Evolutionary conservation across 2,113 vertebrate genomes (phyloP).

Genomic region (Onychostruthus taczanowskii): DNA sequence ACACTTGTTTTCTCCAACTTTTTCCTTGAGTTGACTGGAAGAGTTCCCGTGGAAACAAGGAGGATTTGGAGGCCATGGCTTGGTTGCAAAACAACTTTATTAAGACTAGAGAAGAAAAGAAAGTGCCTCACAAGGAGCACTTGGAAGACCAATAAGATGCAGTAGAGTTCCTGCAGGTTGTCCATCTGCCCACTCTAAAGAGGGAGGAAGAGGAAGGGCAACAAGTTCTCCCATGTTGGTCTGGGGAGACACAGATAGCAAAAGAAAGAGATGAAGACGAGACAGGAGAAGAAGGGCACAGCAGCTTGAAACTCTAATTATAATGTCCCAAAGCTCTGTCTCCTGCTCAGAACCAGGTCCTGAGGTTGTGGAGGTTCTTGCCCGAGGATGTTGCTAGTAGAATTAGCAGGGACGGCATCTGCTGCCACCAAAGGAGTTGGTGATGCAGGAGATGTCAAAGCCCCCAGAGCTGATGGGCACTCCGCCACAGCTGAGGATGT

Average conservation of each 20-base stretch:
- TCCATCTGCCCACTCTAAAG: background rate
- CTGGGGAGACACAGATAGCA: rapidly evolving
- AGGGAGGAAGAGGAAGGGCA: background rate
- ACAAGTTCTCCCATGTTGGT: background rate
- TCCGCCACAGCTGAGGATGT: too few species aligned
- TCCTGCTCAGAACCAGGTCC: background rate
- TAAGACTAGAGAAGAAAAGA: background rate
- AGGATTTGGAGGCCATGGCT: background rate
- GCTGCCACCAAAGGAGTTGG: background rate
- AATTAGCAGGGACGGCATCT: background rate
- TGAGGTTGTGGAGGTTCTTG: rapidly evolving
- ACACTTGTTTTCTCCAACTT: background rate
- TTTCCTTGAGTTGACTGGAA: background rate
- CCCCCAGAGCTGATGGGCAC: background rate
- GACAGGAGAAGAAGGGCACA: background rate
- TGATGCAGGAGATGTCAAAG: background rate
- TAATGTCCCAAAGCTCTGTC: background rate
- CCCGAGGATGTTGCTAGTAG: rapidly evolving
- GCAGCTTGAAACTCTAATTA: background rate
- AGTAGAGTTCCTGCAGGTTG: background rate
- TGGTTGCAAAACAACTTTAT: background rate
- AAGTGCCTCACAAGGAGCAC: background rate
- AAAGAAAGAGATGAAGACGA: background rate
- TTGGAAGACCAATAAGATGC: background rate
- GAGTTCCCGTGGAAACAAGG: background rate